Base-by-base conservation (phyloP, 35 echinoderm and acorn worm genomes). In the Chiridota heheva region DNA sequence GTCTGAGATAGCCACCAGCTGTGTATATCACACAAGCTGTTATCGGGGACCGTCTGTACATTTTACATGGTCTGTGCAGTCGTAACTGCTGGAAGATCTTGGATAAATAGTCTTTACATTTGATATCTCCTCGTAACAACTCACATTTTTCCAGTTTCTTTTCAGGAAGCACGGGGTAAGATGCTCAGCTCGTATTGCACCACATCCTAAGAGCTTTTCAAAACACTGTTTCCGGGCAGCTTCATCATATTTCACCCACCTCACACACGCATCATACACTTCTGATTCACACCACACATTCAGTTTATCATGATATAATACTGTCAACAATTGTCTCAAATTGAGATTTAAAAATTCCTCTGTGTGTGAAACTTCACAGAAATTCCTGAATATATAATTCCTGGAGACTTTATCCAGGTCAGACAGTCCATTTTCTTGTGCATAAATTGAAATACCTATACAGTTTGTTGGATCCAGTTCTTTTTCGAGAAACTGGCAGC, bases 231-330 rank as follows among this genome's bases (percentile, higher is more conserved):
- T 82, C 40, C 93, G 75, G 2, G 63, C 42, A 18, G 35, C 83
- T 30, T 96, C 93, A n/a, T 90, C 84, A 58, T 84, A 62, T 13
- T 80, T 80, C 44, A 96, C 72, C 93, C 93, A 96, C 5, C 88
- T 57, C 29, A 91, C 63, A 55, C 93, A 96, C 42, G 93, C 93
- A 7, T 96, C 78, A 40, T 96, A 96, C 35, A 96, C 93, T 75
- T 96, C 70, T n/a, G 88, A 96, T 45, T 96, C 93, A 29, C 88
- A 91, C 87, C 84, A 90, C 2, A 96, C 93, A 44, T 96, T 90
- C 15, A 96, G 80, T 47, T 90, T 90, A 58, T 96, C 93, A 29
- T 91, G 86, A 25, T 87, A 82, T 16, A 91, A 81, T 36, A 96
- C 48, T 7, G 70, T 74, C 8, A 96, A 34, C 18, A 96, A 38